Conservation (phyloP, 2,113 vertebrate species). For the Promerops cafer region DNA sequence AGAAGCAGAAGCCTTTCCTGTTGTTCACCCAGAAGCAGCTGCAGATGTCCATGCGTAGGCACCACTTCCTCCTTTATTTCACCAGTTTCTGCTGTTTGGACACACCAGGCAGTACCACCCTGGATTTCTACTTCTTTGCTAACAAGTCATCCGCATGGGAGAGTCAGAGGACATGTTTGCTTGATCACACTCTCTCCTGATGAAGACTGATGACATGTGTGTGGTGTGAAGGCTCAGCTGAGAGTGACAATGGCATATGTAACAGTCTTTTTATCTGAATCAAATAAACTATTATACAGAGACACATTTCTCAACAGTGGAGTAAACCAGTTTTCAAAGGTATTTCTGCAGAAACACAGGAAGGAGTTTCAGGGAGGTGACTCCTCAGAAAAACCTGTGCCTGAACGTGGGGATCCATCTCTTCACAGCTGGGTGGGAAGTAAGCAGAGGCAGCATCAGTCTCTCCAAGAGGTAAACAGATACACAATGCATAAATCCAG, state of each 20-base stretch:
- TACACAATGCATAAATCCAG: not conserved
- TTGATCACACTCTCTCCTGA: not conserved
- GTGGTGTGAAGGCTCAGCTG: not conserved
- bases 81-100: not conserved
- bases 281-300: not conserved
- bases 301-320: not conserved
- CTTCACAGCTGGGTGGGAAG: not conserved
- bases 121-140: not conserved
- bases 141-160: not conserved
- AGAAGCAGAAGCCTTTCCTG: not conserved
- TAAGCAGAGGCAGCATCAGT: not conserved
- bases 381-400: not conserved
- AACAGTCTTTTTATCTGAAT: not conserved
- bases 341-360: not conserved
- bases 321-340: not conserved
- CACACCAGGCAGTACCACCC: not conserved
- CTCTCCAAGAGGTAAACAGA: not conserved
- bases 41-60: not conserved
- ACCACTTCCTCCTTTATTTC: not conserved
- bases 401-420: not conserved
- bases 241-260: not conserved
- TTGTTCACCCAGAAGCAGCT: not conserved
- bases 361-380: fast-evolving
- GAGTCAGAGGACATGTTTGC: not conserved
- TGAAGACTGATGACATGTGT: too few relatives aligned